phyloP scores from a whole-genome alignment of 2,888 invertebrate genomes.

The Liposcelis brunnea region DNA sequence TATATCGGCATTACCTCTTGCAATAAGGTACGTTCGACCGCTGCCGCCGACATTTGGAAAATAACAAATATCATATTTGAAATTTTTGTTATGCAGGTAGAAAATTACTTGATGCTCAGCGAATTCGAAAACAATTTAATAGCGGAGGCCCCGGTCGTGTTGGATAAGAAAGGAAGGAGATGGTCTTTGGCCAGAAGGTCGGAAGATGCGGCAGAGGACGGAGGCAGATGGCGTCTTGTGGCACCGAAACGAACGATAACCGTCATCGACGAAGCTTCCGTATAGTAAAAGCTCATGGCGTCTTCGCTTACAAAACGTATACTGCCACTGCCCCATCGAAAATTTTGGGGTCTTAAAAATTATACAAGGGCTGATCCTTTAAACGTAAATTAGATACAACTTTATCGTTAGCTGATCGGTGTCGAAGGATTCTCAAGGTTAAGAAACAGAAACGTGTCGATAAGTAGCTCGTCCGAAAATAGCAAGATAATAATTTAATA shows the following conservation, averaged over 20 bases:
- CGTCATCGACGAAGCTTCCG: slow-evolving; percentile 55
- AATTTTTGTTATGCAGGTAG: slow-evolving; percentile 35
- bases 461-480: no score
- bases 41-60: neutral
- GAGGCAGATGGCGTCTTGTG: slow-evolving; percentile 29
- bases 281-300: slow-evolving; percentile 20
- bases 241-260: slow-evolving; percentile 49
- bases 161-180: slow-evolving; percentile 50
- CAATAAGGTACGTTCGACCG: slow-evolving; percentile 49
- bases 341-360: no score
- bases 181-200: slow-evolving; percentile 48
- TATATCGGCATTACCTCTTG: slow-evolving; percentile 70
- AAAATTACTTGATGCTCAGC: slow-evolving; percentile 70
- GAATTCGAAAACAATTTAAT: slow-evolving; percentile 74
- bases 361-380: no score
- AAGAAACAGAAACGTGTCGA: no score
- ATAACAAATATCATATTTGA: neutral
- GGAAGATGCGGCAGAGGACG: slow-evolving; percentile 20
- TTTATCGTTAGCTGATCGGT: no score
- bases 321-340: no score
- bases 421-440: no score
- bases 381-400: no score
- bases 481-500: no score
- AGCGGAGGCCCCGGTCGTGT: slow-evolving; percentile 55
- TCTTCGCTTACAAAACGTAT: no score